Evolutionary conservation across 2,113 vertebrate species (phyloP), one percentile per base, ranked within the genome.

Genomic region (Brevimyrus niger): DNA sequence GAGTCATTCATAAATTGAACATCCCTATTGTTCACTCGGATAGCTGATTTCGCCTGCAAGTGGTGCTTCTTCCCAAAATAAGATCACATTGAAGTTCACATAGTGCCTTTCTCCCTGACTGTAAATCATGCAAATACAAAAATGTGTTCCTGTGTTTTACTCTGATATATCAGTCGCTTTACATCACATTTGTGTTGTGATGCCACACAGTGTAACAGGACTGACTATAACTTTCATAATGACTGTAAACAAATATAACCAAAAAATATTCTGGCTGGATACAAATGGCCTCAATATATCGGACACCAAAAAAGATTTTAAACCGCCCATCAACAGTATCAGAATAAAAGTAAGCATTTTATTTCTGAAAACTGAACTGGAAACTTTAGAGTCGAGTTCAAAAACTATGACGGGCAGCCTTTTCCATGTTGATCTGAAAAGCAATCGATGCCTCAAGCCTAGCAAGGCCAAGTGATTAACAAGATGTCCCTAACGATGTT

Each of bases 221-320:
- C 61, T 31, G 27, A 69, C 61, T 31, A n/a, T 15, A 80, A 80
- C 35, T 80, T 90, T 89, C 91, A 93, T 91, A 92, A 93, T 93
- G 91, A 90, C 89, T 92, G 86, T 38, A 80, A 80, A 19, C 13
- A 42, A 42, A 80, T 19, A 8, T 42, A 80, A 38, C 35, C 35
- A 80, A 80, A 42, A 17, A 80, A 1, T n/a, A 42, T 76, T 35
- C 27, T 35, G 69, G 35, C 1, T 76, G 11, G 69, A 76, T 38
- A 42, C 31, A 80, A 42, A 42, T 42, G 35, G 15, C 13, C 31
- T 76, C 69, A 76, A 38, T 9, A 31, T 76, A 76, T 38, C 31
- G 38, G 31, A 76, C 69, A 76, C 31, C 35, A 42, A 2, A 19
- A 80, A 35, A 42, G 73, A 80, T 38, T 80, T 38, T 4, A 31